A percentile compares a stretch with the other conserved stretches of the same genome.
phyloP scores from a whole-genome alignment of 2,888 invertebrate species.

The Troilus luridus region DNA sequence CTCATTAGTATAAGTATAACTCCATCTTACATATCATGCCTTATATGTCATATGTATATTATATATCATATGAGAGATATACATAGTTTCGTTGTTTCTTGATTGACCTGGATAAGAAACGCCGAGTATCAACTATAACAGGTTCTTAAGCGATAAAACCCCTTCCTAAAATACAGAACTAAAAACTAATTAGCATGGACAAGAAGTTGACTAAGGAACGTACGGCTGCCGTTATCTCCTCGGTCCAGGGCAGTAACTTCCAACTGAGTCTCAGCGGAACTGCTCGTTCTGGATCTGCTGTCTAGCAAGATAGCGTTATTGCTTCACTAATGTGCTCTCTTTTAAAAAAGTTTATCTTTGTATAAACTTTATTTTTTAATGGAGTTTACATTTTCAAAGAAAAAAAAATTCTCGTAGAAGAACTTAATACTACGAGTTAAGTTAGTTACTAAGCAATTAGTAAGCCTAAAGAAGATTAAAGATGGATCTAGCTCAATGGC shows the following conservation, averaged over 20 bases:
- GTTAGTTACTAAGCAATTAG: too few relatives aligned
- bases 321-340: not conserved
- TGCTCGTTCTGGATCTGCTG: not conserved
- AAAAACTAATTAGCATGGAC: not conserved
- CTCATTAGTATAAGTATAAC: too few relatives aligned
- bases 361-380: not conserved
- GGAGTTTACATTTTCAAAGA: not conserved
- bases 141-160: not conserved
- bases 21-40: too few relatives aligned
- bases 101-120: too few relatives aligned
- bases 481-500: too few relatives aligned
- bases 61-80: too few relatives aligned
- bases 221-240: not conserved
- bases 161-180: not conserved
- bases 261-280: not conserved
- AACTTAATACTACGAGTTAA: too few relatives aligned
- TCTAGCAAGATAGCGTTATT: not conserved
- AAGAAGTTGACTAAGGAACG: not conserved
- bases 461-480: too few relatives aligned
- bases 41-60: too few relatives aligned
- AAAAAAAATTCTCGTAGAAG: not conserved
- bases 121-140: not conserved
- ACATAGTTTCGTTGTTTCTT: too few relatives aligned
- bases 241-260: conserved; percentile 1
- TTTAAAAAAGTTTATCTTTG: too few relatives aligned